Percentiles rank a stretch among this genome's conserved stretches.
Evolutionary conservation across 1,140 invertebrate genomes (phyloP).

Genomic region (Chrysoperla carnea): DNA sequence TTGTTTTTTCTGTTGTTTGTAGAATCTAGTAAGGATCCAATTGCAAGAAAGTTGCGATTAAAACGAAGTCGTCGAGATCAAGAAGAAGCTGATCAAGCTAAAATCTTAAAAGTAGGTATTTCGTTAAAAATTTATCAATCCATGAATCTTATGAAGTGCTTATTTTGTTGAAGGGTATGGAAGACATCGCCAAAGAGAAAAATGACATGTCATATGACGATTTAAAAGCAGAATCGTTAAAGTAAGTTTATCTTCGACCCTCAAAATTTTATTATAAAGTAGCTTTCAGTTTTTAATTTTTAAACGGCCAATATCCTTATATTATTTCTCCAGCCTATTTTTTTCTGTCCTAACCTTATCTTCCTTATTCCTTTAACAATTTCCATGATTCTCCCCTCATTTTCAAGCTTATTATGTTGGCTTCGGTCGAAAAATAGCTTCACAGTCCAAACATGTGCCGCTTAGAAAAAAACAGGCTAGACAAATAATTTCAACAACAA

Average conservation of each 20-base stretch:
- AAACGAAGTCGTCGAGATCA: constrained; percentile 51
- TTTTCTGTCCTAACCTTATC: no score
- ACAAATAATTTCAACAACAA: no score
- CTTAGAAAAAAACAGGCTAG: no score
- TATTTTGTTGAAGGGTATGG: constrained; percentile 61
- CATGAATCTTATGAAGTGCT: constrained; percentile 4
- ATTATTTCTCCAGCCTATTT: no score
- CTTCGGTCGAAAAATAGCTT: no score
- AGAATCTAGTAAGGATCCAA: constrained; percentile 59
- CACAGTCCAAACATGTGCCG: no score
- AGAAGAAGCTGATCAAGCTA: constrained; percentile 75
- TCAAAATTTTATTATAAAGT: no score
- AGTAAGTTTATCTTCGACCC: constrained; percentile 33
- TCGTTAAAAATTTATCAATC: constrained; percentile 1
- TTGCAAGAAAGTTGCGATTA: constrained; percentile 80
- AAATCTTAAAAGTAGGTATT: constrained; percentile 63
- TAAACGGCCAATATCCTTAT: no score
- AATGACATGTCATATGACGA: constrained; percentile 39
- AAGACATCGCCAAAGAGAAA: constrained; percentile 88
- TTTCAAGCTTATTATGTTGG: no score
- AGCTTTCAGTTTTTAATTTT: no score
- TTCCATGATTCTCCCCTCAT: no score
- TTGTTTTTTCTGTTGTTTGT: constrained; percentile 8
- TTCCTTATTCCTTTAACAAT: no score
- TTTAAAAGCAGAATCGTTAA: constrained; percentile 46